Base-by-base conservation (phyloP, 1,140 invertebrate genomes). In the Drosophila carrolli region DNA sequence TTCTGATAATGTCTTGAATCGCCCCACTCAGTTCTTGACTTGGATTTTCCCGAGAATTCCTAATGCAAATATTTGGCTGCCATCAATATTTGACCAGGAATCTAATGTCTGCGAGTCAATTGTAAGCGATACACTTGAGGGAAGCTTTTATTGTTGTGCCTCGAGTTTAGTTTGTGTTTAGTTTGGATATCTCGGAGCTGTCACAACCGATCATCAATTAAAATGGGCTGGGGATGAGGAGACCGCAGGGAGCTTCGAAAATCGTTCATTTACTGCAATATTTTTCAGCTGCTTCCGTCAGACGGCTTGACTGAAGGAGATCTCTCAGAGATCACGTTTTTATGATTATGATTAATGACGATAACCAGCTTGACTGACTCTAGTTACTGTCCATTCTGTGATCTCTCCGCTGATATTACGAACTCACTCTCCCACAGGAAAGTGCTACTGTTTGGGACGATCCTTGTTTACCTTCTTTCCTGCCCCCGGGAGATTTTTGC, bases 121-220 rank as follows among this genome's bases (percentile, higher is more conserved):
- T 80, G 76, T 84, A 84, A 86, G 59, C 81, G 81, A 84, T 81
- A 84, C 48, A 72, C 57, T 63, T 40, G 37, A 40, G 35, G 32
- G 11, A 32, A 60, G 60, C 65, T 60, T 59, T 29, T 16, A 57
- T 56, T 61, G 44, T 27, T 61, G 29, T 57, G 35, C 35, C 59
- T 41, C 23, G 38, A 37, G 38, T 55, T 44, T 44, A 48, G 60
- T 67, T 56, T 23, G 43, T 71, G 47, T 46, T 61, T 66, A 51
- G 40, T 35, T 58, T 43, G 41, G 43, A 61, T 65, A 38, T 72
- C 50, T 81, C 9, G 5, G 44, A 70, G 46, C 79, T 88, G 83
- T 88, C 83, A 89, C 54, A 88, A 88, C 73, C 40, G 51, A 89
- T 89, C 80, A 88, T 89, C 70, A 83, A 88, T 88, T 88, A 88